Evolutionary conservation across 2,113 vertebrate genomes (phyloP), one percentile per base, ranked within the genome.

Genomic region (Uropsilus gracilis): DNA sequence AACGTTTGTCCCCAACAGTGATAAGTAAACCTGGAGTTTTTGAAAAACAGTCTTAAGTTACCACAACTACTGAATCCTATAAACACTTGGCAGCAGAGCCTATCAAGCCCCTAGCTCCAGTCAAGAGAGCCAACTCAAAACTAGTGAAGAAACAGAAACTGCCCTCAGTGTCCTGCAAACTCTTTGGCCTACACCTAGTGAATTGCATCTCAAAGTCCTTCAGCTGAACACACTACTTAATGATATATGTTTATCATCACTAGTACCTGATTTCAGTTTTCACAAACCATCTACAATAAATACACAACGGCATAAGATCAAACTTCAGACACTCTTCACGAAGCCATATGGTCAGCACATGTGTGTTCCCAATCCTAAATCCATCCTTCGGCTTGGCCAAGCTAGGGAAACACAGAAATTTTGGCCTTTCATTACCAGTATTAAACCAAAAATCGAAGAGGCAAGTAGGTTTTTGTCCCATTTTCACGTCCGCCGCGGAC

Each of bases 141-240:
- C 95, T 0, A 55, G 22, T 6, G 71, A 91, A 81, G 57, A 22
- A 68, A 75, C 2, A 69, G 26, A 92, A 88, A 68, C 28, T 77
- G 69, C 68, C 76, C 86, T 88, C 53, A 68, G 55, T 94, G 86
- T 66, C 61, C 89, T 42, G 66, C 37, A 66, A 92, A 91, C 55
- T 57, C 50, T 46, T 75, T 42, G 24, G 53, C 50, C 84, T 69
- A 77, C 42, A 94, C 73, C 68, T 88, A 66, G 20, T 42, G 57
- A 85, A 85, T 64, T n/a, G 92, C 86, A 89, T 42, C 59, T 80
- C 63, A 4, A 86, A 76, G 32, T 46, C 85, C 73, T 84, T 69
- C 72, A 85, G 71, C 81, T n/a, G 61, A 64, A 72, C 17, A 37
- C 57, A 44, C 48, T 50, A 10, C 48, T 6, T 16, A 81, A 93